These are phyloP conservation scores for Orchesella flavescens DNA, from an alignment of 2,888 invertebrate species.

Conservation along the genomic window DNA sequence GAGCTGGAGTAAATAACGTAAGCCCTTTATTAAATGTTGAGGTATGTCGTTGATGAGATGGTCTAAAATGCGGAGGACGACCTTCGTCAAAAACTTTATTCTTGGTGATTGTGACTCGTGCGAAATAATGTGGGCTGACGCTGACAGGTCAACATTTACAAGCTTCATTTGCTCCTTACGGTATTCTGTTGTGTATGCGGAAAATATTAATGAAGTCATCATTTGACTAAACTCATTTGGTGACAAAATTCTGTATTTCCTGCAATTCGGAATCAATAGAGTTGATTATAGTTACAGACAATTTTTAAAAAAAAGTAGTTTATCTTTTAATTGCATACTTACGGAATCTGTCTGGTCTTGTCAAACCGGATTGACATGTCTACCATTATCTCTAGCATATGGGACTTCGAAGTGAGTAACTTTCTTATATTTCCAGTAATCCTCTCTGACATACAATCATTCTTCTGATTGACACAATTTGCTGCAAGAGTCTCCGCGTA, in stretches of 20 bases:
- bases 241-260: slow-evolving; percentile 42
- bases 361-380: slow-evolving; percentile 45
- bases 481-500: slow-evolving; percentile 45
- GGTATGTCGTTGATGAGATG: slow-evolving; percentile 35
- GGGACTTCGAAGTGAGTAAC: slow-evolving; percentile 52
- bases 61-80: slow-evolving; percentile 50
- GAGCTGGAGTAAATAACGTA: slow-evolving; percentile 52
- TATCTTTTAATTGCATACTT: slow-evolving; percentile 25
- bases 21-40: slow-evolving; percentile 66
- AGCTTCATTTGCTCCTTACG: neutral
- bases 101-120: slow-evolving; percentile 17
- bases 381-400: slow-evolving; percentile 38
- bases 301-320: no score
- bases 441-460: slow-evolving; percentile 36
- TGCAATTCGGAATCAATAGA: neutral
- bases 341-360: slow-evolving; percentile 41
- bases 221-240: slow-evolving; percentile 57
- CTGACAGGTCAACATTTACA: neutral
- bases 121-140: no score
- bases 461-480: slow-evolving; percentile 15
- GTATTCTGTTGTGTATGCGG: slow-evolving; percentile 49
- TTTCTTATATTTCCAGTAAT: slow-evolving; percentile 42
- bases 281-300: neutral
- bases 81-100: slow-evolving; percentile 54
- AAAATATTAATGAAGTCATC: slow-evolving; percentile 46